phyloP scores from a whole-genome alignment of 2,888 invertebrate species.

The Plusia festucae region DNA sequence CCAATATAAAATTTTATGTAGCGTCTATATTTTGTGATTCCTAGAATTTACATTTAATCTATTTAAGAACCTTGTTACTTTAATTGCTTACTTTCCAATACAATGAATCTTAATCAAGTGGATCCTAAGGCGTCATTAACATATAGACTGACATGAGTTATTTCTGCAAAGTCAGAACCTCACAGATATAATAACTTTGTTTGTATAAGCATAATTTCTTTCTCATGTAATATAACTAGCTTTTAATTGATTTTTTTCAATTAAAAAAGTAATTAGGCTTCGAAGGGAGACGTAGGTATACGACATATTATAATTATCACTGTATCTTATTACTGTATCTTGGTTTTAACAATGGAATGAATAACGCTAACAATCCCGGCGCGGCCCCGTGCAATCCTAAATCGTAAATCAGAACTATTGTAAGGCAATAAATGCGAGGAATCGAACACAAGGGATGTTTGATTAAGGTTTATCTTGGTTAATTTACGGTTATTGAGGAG shows the following conservation, averaged over 20 bases:
- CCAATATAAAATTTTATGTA: not conserved
- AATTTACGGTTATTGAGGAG: slow-evolving; percentile 84
- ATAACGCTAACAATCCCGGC: slow-evolving; percentile 78
- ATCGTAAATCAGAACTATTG: slow-evolving; percentile 88
- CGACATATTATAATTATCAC: slow-evolving; percentile 20
- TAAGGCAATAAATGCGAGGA: slow-evolving; percentile 84
- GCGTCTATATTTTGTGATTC: not conserved
- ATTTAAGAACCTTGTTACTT: slow-evolving; percentile 18
- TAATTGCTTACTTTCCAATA: slow-evolving; percentile 19
- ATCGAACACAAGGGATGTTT: slow-evolving; percentile 87
- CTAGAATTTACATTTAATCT: not conserved
- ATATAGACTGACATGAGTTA: too few species aligned
- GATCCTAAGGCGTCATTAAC: too few species aligned
- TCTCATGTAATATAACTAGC: too few species aligned
- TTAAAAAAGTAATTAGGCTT: not conserved
- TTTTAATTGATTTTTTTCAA: too few species aligned
- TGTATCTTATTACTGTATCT: too few species aligned
- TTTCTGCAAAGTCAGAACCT: too few species aligned
- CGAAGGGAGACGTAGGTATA: not conserved
- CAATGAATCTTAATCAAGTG: too few species aligned
- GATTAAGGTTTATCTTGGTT: slow-evolving; percentile 87
- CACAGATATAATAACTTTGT: too few species aligned
- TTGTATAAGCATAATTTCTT: too few species aligned
- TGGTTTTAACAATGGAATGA: slow-evolving; percentile 71
- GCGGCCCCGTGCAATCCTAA: slow-evolving; percentile 74